A percentile compares a stretch with the other conserved stretches of the same genome.
Conservation (phyloP, 1,140 invertebrate genomes). For the Neocloeon triangulifer region DNA sequence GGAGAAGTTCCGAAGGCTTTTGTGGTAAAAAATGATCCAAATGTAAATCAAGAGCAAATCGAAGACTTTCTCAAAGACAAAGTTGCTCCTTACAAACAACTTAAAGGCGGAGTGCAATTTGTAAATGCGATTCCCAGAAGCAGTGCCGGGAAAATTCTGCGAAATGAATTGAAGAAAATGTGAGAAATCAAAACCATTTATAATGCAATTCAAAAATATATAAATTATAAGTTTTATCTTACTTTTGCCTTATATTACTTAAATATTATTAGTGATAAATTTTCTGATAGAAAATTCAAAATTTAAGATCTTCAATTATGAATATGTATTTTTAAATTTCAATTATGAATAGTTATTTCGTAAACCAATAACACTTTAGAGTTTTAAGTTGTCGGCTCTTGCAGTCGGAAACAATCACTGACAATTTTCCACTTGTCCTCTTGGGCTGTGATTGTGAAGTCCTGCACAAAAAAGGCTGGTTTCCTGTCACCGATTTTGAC, state of each 20-base stretch:
- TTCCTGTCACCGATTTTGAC: slow-evolving; percentile 37
- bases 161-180: slow-evolving; percentile 11
- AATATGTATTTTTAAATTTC: too few species aligned
- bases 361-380: too few species aligned
- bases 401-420: slow-evolving; percentile 54
- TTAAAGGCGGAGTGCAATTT: slow-evolving; percentile 37
- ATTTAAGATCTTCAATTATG: too few species aligned
- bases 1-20: slow-evolving; percentile 57
- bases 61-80: slow-evolving; percentile 35
- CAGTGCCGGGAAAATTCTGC: slow-evolving; percentile 47
- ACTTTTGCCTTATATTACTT: too few species aligned
- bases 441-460: slow-evolving; percentile 56
- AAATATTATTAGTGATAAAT: background rate
- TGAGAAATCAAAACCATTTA: background rate
- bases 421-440: slow-evolving; percentile 77
- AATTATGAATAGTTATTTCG: too few species aligned
- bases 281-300: too few species aligned
- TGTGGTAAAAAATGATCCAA: slow-evolving; percentile 45
- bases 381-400: slow-evolving; percentile 31
- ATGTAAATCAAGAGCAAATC: slow-evolving; percentile 25
- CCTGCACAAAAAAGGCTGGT: slow-evolving; percentile 47
- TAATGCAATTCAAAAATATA: background rate
- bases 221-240: background rate
- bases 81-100: slow-evolving; percentile 39
- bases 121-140: slow-evolving; percentile 44